Evolutionary conservation across 2,113 vertebrate genomes (phyloP).

Genomic region (Datnioides undecimradiatus): DNA sequence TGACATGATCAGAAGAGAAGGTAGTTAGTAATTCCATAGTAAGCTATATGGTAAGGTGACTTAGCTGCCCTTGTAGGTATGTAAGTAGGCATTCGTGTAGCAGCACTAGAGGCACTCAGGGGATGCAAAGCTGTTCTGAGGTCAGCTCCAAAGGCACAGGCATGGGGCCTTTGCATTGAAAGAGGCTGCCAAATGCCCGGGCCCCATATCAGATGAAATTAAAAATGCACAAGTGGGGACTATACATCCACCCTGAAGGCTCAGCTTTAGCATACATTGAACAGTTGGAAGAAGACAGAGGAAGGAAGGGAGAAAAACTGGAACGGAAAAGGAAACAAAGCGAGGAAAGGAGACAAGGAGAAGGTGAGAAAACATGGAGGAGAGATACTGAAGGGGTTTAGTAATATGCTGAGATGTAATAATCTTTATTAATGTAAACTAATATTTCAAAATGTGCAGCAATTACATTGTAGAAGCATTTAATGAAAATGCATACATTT

Average conservation of each 20-base stretch:
- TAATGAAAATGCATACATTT: constrained; percentile 38
- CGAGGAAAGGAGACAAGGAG: neutral
- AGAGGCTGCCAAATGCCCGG: constrained; percentile 51
- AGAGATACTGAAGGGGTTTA: neutral
- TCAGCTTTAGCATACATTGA: constrained; percentile 28
- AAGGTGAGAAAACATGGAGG: neutral
- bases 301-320: neutral
- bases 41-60: constrained; percentile 49
- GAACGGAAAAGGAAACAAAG: neutral
- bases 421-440: constrained; percentile 11
- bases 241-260: constrained; percentile 50
- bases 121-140: constrained; percentile 55
- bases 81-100: constrained; percentile 29
- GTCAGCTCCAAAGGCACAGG: constrained; percentile 64
- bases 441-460: constrained; percentile 5
- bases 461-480: constrained; percentile 8
- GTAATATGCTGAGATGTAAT: constrained; percentile 1
- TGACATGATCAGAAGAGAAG: constrained; percentile 47
- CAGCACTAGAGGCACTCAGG: constrained; percentile 19
- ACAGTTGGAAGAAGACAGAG: constrained; percentile 22
- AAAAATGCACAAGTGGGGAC: constrained; percentile 64
- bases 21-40: constrained; percentile 40
- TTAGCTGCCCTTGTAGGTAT: constrained; percentile 21
- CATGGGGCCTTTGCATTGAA: constrained; percentile 28
- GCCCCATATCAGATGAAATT: constrained; percentile 61